Evolutionary conservation across 2,888 invertebrate genomes (phyloP), one percentile per base, ranked within the genome.

Genomic region (Odontocolon sp.): DNA sequence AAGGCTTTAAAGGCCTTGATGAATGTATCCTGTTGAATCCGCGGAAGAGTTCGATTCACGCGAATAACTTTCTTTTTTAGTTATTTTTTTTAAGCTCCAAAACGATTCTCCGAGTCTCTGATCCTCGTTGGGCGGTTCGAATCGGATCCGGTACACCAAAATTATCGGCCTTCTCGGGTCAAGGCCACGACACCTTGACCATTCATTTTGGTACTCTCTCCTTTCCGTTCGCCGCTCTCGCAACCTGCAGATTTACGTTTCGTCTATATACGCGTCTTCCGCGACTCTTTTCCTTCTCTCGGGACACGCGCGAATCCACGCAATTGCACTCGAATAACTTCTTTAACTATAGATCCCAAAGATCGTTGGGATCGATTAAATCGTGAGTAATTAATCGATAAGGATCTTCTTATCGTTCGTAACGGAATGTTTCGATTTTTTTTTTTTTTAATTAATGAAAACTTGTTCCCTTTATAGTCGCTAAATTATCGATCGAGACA

Each of bases 101-200:
- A 52, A 23, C 45, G 50, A 18, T 36, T 14, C 14, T 23, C 6
- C 18, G 16, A 42, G 16, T 6, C 11, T 9, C 16, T n/a, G 33
- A 57, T 26, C 66, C 56, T 33, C 52, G 36, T 59, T 59, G 28
- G 18, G 59, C 33, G 33, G 21, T 21, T 31, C 31, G 18, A 14
- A 9, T 21, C 14, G 33, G 8, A n/a, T 16, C 14, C 18, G 18
- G 18, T 18, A 14, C 11, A 21, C 52, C 59, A 11, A 66, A 76
- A 70, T 76, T 66, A 70, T 70, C 66, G 70, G 66, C 28, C 64
- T 70, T 66, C 70, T 45, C 54, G 47, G 77, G 82, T 78, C 79
- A 76, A 81, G 66, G 67, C 66, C 57, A 69, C 64, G 77, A 68
- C 71, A 76, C 68, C 63, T 64, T 72, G 72, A 47, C 56, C 68